Evolutionary conservation across 2,888 invertebrate genomes (phyloP), one percentile per base, ranked within the genome.

Genomic region (Drosophila tripunctata): DNA sequence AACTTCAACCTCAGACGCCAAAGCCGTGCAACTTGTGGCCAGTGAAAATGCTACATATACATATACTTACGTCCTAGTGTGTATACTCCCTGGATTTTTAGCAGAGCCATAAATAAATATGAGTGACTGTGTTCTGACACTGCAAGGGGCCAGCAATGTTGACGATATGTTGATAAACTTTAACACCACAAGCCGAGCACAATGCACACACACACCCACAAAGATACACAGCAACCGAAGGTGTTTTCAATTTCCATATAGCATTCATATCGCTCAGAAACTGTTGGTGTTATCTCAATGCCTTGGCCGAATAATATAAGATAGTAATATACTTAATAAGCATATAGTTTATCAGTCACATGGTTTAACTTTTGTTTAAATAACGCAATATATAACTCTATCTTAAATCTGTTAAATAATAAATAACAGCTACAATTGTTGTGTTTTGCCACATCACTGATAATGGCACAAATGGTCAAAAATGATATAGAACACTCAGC

Each of bases 131-230:
- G 66, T 47, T 52, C 67, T 47, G 62, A 58, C 79, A 61, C 67
- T 62, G 50, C 64, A 69, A 48, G 43, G 14, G 40, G 14, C 40
- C 62, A 69, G 63, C 75, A 64, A 73, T 69, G 68, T 68, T 70
- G 84, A 78, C 87, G 83, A 79, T 75, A 85, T 82, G 85, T 85
- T 82, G 79, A 87, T 84, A 85, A 81, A 84, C 77, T 75, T 82
- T 77, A 78, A 77, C 83, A 82, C 77, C 69, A 51, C 56, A 61
- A 67, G 41, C 62, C 43, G 45, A 58, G 31, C 57, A 60, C 63
- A 64, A 48, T 22, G 60, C 27, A 51, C 40, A 63, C 36, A 43
- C 30, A 60, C 47, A 38, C 57, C 8, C 10, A 36, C n/a, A 60
- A 47, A 45, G 51, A 31, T n/a, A 5, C 10, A 51, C n/a, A n/a